A percentile compares a stretch with the other conserved stretches of the same genome.
Evolutionary conservation across 37 sponge, comb jelly and placozoan genomes (phyloP).

Genomic region (Haliclona indistincta): DNA sequence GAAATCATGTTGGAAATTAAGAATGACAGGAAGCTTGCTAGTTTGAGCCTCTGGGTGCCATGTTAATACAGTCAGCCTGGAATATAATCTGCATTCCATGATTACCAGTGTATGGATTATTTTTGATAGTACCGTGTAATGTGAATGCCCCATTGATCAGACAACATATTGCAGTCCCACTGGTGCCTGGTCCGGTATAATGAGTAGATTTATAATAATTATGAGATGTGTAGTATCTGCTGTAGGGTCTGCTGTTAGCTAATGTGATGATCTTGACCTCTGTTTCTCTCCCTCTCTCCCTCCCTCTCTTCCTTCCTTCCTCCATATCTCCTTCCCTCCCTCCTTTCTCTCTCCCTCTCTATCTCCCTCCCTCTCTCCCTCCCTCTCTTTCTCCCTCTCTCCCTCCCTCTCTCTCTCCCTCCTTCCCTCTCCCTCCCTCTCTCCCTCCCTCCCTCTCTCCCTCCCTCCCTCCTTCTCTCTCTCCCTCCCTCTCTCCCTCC

Average conservation of each 20-base stretch:
- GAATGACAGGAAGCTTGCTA: too few relatives aligned
- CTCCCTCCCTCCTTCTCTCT: neutral
- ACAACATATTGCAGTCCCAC: too few relatives aligned
- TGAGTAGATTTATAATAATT: too few relatives aligned
- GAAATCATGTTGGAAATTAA: too few relatives aligned
- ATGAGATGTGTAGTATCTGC: neutral
- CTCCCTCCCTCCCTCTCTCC: neutral
- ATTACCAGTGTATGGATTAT: too few relatives aligned
- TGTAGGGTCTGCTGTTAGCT: neutral
- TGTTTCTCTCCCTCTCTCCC: neutral
- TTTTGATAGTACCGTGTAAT: too few relatives aligned
- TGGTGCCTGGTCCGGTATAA: too few relatives aligned
- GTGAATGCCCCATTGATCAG: too few relatives aligned
- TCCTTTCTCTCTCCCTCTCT: neutral
- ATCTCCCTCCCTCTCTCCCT: constrained; percentile 3
- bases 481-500: neutral
- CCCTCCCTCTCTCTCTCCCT: neutral
- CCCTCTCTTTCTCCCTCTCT: neutral
- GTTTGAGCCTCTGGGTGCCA: too few relatives aligned
- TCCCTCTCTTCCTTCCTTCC: too few relatives aligned
- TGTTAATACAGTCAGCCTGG: too few relatives aligned
- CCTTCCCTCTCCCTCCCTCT: neutral
- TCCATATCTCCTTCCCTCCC: neutral
- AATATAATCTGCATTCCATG: too few relatives aligned
- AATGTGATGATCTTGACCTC: neutral